Base-by-base conservation (phyloP, 1,140 invertebrate species). In the Drosophila murphyi region DNA sequence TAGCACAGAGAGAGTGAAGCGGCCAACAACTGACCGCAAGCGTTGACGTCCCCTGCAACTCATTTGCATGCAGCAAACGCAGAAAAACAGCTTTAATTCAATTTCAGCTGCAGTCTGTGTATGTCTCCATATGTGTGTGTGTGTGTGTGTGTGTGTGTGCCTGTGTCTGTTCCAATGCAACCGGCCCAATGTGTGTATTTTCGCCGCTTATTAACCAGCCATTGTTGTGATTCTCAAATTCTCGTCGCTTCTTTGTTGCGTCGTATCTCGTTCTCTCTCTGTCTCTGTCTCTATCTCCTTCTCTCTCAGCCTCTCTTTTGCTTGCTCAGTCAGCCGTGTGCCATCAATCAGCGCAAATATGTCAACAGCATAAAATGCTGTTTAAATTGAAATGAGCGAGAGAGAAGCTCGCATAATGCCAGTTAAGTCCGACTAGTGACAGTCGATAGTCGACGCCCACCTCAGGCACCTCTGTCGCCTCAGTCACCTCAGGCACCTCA, bases 1-100 rank as follows among this genome's bases (percentile, higher is more conserved):
- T 86, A 79, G 65, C 51, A 61, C 12, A 52, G 32, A 56, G 55
- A 55, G 48, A 57, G 56, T 51, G n/a, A 56, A 56, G 12, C 32
- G 20, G 28, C 41, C 60, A 60, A 50, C 5, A 39, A 47, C 32
- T 34, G 62, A 35, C 82, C 72, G 61, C 82, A 87, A 72, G 65
- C 82, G 64, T 68, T 82, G 61, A 64, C 72, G 64, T 65, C 65
- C 62, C 72, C 62, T 51, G 37, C 69, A 80, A 72, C 80, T 87
- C 83, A 87, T 87, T 87, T 87, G 82, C 82, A 87, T 87, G 82
- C 82, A 83, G 63, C 69, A 71, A 80, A 71, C 77, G 80, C 60
- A 77, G 68, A 71, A 82, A 79, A 82, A 65, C 76, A 88, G 82
- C 80, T 87, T 87, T 88, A 87, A 87, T 87, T 87, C 80, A 88